Evolutionary conservation across 2,888 invertebrate species (phyloP).

Genomic region (Cephus pygmeus): DNA sequence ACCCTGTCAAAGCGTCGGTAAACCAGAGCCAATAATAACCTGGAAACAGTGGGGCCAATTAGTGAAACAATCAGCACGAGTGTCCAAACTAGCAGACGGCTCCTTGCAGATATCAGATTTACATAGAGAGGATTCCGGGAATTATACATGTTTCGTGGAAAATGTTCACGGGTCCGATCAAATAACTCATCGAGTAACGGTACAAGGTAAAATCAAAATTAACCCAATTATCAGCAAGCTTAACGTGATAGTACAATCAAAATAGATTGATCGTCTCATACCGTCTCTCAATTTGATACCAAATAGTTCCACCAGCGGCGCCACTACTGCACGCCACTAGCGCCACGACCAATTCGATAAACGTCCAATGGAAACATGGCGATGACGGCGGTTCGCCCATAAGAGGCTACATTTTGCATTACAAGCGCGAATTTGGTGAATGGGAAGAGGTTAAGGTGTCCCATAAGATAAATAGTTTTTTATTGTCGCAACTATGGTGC

Average conservation of each 20-base stretch:
- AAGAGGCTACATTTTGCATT: conserved; percentile 87
- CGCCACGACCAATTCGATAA: conserved; percentile 84
- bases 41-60: conserved; percentile 84
- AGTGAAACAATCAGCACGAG: conserved; percentile 78
- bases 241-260: not conserved
- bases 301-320: conserved; percentile 84
- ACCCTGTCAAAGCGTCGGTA: conserved; percentile 86
- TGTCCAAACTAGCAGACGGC: conserved; percentile 74
- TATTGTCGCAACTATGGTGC: conserved; percentile 86
- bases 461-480: conserved; percentile 82
- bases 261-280: not conserved
- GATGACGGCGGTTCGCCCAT: conserved; percentile 78
- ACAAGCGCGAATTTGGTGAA: conserved; percentile 89
- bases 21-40: conserved; percentile 79
- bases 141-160: conserved; percentile 89
- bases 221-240: not conserved
- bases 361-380: conserved; percentile 83
- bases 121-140: conserved; percentile 86
- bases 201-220: conserved; percentile 60
- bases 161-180: conserved; percentile 87
- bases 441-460: conserved; percentile 92
- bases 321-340: conserved; percentile 85
- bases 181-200: conserved; percentile 79
- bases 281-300: conserved; percentile 7
- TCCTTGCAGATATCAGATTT: conserved; percentile 81